Evolutionary conservation across 30 jellyfish, hydroid and myxozoan genomes (phyloP), one percentile per base, ranked within the genome.

Genomic region (Mastigias papua): DNA sequence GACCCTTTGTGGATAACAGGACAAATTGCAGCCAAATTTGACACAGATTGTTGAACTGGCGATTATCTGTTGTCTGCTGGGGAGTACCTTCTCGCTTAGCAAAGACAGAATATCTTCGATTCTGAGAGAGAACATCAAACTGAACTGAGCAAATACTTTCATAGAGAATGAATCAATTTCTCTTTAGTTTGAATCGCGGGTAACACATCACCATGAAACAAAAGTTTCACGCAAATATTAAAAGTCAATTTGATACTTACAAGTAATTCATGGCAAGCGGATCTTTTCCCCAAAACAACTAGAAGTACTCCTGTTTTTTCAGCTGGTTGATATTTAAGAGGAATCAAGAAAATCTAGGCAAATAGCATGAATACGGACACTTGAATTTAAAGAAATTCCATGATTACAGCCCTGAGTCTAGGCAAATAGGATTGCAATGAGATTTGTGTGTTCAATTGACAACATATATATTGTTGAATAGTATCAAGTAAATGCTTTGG

Each of bases 371-470:
- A 63, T 63, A 22, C 19, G 7, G 17, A 25, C 74, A n/a, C n/a
- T n/a, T n/a, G 42, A 22, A 27, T 13, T 2, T 20, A n/a, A 6
- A 20, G 69, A 42, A 34, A 46, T 34, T 22, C 46, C 21, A 63
- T 25, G 19, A 25, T 17, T 37, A 63, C 37, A 23, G 20, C 6
- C 35, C 2, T 13, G 19, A 25, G 74, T 25, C 26, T 63, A 6
- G 2, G 23, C 42, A 63, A 63, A 63, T 27, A 63, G 15, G 42
- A 63, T 63, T 63, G 74, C 74, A 63, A 63, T 69, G 22, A 63
- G 62, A 69, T 69, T 32, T 28, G 10, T 11, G 2, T 30, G 81
- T 22, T 28, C 57, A 33, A 69, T 69, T 19, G 74, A 27, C 23
- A 27, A 63, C 74, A 63, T 27, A 26, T 63, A n/a, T 25, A 26